Evolutionary conservation across 1,140 invertebrate genomes (phyloP), one percentile per base, ranked within the genome.

Genomic region (Brachionus paranguensis): DNA sequence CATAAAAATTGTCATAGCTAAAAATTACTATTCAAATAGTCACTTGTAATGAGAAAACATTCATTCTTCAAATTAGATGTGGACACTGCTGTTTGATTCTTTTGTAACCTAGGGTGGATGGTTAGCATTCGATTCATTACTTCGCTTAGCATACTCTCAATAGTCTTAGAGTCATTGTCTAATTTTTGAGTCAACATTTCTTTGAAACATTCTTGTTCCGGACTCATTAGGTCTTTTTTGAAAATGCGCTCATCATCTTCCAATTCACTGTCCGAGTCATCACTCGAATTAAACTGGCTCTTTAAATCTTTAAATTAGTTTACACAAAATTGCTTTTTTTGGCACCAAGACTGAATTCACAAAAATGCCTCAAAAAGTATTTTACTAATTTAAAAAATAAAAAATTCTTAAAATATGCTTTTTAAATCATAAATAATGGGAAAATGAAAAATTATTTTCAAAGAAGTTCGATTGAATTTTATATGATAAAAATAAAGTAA

Each of bases 191-290:
- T 43, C 2, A 72, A 17, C 17, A 72, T 72, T 68, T 68, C 64
- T 33, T 68, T 68, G 12, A 41, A 72, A 43, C 68, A 43, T 3
- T 43, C 12, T 29, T 68, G 10, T 3, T 68, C 29, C 1, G 33
- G 17, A 10, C 37, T 2, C 7, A 43, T 37, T 3, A 43, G 43
- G 10, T 72, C 37, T 72, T 72, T 72, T 72, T 72, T 72, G 24
- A 72, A 72, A 43, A 72, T 72, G n/a, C 37, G 76, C 45, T 79
- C 41, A 53, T 55, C 55, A 50, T 79, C 76, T 3, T 79, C 55
- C 24, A 60, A n/a, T 24, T 55, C 55, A 64, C 76, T 79, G 27
- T 79, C 50, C 45, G 76, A 55, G 8, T 55, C 55, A 11, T 79
- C 50, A 53, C 24, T 55, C 27, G 76, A 79, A 43, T 79, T 64